Evolutionary conservation across 2,888 invertebrate genomes (phyloP).

Genomic region (Sicus ferrugineus): DNA sequence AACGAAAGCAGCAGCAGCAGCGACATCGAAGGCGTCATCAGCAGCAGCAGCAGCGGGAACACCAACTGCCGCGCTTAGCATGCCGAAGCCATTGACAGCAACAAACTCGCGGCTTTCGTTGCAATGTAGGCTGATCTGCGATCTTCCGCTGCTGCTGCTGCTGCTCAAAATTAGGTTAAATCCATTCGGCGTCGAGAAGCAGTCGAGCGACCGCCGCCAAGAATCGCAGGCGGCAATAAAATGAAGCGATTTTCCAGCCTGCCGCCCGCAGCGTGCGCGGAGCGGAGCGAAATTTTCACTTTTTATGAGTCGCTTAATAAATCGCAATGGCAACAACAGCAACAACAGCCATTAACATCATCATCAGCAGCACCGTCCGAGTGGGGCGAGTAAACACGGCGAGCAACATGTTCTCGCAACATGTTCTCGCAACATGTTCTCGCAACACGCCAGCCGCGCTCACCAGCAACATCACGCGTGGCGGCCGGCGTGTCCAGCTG

Average conservation of each 20-base stretch:
- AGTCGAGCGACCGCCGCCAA: background rate
- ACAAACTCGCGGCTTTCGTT: background rate
- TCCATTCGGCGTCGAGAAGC: background rate
- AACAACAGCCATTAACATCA: background rate
- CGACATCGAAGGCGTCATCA: background rate
- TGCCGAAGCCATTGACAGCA: slow-evolving; percentile 8
- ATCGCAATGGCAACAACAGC: background rate
- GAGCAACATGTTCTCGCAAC: background rate
- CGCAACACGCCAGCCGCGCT: background rate
- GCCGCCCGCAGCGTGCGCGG: background rate
- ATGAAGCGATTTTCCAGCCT: background rate
- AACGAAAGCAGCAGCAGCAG: background rate
- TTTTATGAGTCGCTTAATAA: slow-evolving; percentile 21
- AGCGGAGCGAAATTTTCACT: slow-evolving; percentile 23
- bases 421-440: background rate
- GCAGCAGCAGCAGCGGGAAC: too few relatives aligned
- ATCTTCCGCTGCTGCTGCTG: background rate
- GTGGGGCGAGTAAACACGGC: background rate
- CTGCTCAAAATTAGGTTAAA: slow-evolving; percentile 20
- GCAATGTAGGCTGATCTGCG: background rate
- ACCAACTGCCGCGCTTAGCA: background rate
- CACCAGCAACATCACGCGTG: background rate
- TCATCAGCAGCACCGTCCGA: background rate
- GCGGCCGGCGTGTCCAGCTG: background rate
- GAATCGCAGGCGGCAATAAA: background rate